These are phyloP conservation scores for Phrixothrix hirtus DNA, from an alignment of 2,888 invertebrate species.

Conservation along the genomic window DNA sequence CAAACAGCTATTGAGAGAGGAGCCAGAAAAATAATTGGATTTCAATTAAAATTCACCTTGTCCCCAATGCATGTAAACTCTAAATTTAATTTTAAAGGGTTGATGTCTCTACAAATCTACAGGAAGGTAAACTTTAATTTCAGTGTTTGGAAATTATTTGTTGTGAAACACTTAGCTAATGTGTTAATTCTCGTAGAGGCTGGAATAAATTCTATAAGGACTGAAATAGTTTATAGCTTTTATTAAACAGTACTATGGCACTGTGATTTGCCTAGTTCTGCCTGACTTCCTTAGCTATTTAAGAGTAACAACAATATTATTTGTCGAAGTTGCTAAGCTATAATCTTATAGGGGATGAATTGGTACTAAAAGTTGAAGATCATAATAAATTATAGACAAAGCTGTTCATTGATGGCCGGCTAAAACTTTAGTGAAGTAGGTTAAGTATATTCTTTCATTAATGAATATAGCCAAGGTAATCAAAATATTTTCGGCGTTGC, in stretches of 20 bases:
- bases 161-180: no score
- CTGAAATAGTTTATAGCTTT: conserved; percentile 36
- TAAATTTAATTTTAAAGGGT: conserved; percentile 1
- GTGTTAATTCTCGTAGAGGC: no score
- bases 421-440: no score
- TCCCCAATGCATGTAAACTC: conserved; percentile 3
- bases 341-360: conserved; percentile 20
- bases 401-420: no score
- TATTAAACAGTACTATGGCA: conserved; percentile 41
- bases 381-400: no score
- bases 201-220: no score
- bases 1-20: conserved; percentile 5
- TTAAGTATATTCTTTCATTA: no score
- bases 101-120: conserved; percentile 17
- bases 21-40: conserved; percentile 4
- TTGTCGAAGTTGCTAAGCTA: conserved; percentile 13
- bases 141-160: no score
- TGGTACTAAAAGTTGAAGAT: no score
- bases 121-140: no score
- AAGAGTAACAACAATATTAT: conserved; percentile 32
- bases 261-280: conserved; percentile 41
- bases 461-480: conserved; percentile 24
- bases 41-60: conserved; percentile 4
- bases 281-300: conserved; percentile 36
- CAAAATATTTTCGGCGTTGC: conserved; percentile 30